Percentiles rank a stretch among this genome's conserved stretches.
phyloP scores from a whole-genome alignment of 2,113 vertebrate species.

The Macrotus californicus region DNA sequence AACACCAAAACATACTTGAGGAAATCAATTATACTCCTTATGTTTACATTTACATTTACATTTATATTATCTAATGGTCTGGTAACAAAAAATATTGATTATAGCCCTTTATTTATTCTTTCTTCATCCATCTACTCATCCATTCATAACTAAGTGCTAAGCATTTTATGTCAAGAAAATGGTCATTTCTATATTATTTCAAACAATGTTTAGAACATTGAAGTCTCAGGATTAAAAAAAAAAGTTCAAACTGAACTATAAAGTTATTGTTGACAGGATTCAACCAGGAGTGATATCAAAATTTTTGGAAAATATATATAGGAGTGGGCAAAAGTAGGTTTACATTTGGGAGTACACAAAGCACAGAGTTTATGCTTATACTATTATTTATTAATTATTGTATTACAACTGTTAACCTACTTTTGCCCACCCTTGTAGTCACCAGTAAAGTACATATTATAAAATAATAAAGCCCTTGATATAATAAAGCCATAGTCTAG shows the following conservation, averaged over 20 bases:
- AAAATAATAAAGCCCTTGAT: background rate
- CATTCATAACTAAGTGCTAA: background rate
- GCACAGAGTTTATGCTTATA: background rate
- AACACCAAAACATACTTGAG: background rate
- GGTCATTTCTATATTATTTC: background rate
- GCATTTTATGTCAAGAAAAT: background rate
- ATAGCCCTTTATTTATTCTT: background rate
- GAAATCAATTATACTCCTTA: background rate
- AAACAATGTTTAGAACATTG: background rate
- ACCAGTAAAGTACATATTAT: background rate
- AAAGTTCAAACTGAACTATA: background rate
- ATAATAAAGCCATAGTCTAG: background rate
- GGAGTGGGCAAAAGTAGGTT: background rate
- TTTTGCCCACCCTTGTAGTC: background rate
- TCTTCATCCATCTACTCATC: background rate
- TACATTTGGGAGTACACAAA: background rate
- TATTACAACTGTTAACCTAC: background rate
- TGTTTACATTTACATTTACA: background rate
- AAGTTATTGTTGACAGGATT: background rate
- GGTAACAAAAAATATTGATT: background rate
- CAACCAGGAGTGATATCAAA: background rate
- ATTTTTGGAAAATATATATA: background rate
- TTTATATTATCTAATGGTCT: background rate
- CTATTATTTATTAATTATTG: background rate
- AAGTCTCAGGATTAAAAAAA: conserved; percentile 10